Evolutionary conservation across 2,113 vertebrate genomes (phyloP), one percentile per base, ranked within the genome.

Genomic region (Crocuta crocuta): DNA sequence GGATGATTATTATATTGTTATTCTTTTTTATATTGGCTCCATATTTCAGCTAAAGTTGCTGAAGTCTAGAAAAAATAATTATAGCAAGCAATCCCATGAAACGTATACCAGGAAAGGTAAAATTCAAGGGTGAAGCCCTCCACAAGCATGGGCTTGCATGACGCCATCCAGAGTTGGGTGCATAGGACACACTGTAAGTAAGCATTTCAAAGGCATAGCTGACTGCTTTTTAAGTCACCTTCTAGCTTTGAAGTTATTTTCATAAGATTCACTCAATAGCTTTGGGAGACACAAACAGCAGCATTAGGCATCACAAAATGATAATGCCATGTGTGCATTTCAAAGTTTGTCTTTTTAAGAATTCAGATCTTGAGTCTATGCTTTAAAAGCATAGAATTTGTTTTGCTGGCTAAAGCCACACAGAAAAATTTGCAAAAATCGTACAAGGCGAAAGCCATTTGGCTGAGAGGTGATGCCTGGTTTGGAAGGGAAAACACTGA

Each of bases 1-100:
- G 26, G 33, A 92, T 96, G 95, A 96, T 90, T 98, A 94, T 98
- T 96, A 61, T 76, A 53, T 66, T 97, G 80, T 96, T 98, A 97
- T 95, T 95, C 97, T 95, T 65, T 61, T 96, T 98, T 96, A 84
- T 92, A 93, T 89, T 76, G 71, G 63, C 82, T 91, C n/a, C 24
- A 35, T 98, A 96, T 95, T 98, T 98, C 95, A 98, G 21, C 66
- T 26, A 78, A 71, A 70, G 26, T 74, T 97, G 87, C 92, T 97
- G 80, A 92, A 97, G 68, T 88, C 88, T 86, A 85, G 13, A 68
- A 97, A 96, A 98, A 97, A 93, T 91, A 97, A 92, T 96, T 78
- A 19, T 35, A 97, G 89, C 24, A 63, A 95, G 66, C 80, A 65
- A 74, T 95, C 48, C 83, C 63, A 50, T 89, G 73, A 92, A 94